phyloP scores from a whole-genome alignment of 2,888 invertebrate species.

The Minunthozetes semirufus region DNA sequence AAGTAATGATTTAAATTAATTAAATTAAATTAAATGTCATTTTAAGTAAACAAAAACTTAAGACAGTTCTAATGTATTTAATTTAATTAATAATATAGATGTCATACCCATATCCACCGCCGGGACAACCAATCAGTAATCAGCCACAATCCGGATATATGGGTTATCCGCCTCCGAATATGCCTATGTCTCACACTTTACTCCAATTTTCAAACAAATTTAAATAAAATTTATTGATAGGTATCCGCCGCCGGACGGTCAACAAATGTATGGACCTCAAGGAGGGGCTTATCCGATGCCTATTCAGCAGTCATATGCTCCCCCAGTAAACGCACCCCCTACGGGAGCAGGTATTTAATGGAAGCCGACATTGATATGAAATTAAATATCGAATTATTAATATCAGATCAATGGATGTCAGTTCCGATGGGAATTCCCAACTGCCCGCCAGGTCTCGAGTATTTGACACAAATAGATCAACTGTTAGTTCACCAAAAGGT shows the following conservation, averaged over 20 bases:
- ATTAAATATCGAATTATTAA: no score
- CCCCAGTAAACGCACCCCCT: neutral
- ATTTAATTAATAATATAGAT: no score
- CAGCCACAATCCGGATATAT: conserved; percentile 10
- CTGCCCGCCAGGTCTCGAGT: conserved; percentile 46
- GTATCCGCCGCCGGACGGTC: neutral
- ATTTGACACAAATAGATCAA: conserved; percentile 48
- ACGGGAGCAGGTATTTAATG: neutral
- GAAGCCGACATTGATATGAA: neutral
- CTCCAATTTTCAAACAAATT: neutral
- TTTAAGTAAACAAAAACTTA: no score
- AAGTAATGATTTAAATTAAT: no score
- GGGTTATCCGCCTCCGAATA: neutral
- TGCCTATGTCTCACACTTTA: neutral
- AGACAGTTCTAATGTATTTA: no score
- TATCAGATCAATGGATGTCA: conserved; percentile 11
- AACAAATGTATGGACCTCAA: neutral
- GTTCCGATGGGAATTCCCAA: conserved; percentile 1
- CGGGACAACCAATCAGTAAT: neutral
- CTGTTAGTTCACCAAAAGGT: conserved; percentile 49
- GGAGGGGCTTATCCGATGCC: conserved; percentile 5
- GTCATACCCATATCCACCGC: conserved; percentile 7
- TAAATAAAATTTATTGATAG: neutral
- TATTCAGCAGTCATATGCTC: neutral
- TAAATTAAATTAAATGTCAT: no score